A percentile compares a stretch with the other conserved stretches of the same genome.
Conservation (phyloP, 2,113 vertebrate genomes). For the Orientallactaga bullata region DNA sequence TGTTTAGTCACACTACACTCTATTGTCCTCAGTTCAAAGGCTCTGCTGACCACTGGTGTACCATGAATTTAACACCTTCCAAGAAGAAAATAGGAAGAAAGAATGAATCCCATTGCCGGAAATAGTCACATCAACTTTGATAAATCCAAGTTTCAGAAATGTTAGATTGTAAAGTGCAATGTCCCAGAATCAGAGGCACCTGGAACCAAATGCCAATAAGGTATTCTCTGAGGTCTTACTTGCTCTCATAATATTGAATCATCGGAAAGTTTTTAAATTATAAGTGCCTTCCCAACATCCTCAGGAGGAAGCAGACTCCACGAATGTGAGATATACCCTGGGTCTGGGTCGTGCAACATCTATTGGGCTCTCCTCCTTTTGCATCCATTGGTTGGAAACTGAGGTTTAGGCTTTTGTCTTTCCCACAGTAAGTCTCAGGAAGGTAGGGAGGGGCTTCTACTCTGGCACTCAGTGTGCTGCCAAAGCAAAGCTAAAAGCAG, state of each 20-base stretch:
- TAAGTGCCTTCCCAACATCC: accelerated
- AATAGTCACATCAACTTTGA: accelerated
- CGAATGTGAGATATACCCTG: background rate
- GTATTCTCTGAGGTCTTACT: accelerated
- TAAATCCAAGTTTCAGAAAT: background rate
- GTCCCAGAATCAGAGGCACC: background rate
- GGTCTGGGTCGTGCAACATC: background rate
- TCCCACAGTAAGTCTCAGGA: background rate
- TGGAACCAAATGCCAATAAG: accelerated
- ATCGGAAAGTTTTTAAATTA: accelerated
- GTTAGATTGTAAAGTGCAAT: accelerated
- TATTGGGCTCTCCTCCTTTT: background rate
- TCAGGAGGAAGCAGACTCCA: background rate
- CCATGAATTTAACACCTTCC: background rate
- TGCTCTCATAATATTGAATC: accelerated
- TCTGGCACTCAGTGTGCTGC: accelerated
- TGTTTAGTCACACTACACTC: accelerated
- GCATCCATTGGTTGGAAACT: background rate
- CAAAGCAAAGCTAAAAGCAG: background rate
- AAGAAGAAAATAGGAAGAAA: background rate
- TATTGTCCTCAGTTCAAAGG: background rate
- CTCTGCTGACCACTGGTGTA: accelerated
- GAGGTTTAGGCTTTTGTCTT: background rate
- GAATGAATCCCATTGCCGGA: accelerated
- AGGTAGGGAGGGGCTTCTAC: too few species aligned